Evolutionary conservation across 2,797 vertebrate species (phyloP).

Genomic region (Sebastes oblongus): DNA sequence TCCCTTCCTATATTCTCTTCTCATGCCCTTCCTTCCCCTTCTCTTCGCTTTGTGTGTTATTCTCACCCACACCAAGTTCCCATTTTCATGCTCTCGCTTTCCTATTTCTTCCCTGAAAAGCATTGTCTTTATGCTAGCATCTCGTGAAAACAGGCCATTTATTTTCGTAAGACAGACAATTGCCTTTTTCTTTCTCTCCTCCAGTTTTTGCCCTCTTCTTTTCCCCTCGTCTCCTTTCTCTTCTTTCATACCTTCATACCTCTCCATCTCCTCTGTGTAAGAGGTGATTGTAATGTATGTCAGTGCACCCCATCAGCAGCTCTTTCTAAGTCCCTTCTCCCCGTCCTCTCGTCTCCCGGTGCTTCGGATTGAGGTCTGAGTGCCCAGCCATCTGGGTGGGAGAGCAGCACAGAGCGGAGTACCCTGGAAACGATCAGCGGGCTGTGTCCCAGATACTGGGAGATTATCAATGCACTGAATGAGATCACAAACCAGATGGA

Average conservation of each 20-base stretch:
- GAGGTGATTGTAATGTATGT: constrained; percentile 56
- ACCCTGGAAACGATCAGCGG: constrained; percentile 78
- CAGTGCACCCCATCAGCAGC: constrained; percentile 40
- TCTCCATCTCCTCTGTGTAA: not conserved
- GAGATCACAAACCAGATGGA: constrained; percentile 81
- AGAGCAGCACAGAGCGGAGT: constrained; percentile 62
- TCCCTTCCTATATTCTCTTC: constrained; percentile 65
- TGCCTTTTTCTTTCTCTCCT: not conserved
- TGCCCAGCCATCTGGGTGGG: constrained; percentile 74
- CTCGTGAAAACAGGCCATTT: constrained; percentile 33
- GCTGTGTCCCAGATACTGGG: constrained; percentile 81
- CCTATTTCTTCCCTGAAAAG: not conserved
- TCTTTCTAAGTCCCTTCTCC: constrained; percentile 41
- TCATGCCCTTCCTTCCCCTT: constrained; percentile 59
- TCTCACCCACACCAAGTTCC: constrained; percentile 40
- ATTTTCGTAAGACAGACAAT: constrained; percentile 9
- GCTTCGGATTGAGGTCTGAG: constrained; percentile 75
- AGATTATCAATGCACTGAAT: constrained; percentile 82
- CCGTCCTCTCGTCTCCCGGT: constrained; percentile 42
- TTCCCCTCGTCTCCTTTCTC: not conserved
- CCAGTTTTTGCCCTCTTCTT: not conserved
- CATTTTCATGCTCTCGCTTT: constrained; percentile 44
- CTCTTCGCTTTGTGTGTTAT: constrained; percentile 39
- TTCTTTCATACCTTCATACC: constrained; percentile 1
- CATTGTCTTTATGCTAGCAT: constrained; percentile 12